These are phyloP conservation scores for Colaptes auratus DNA, from an alignment of 2,113 vertebrate species.

Conservation along the genomic window DNA sequence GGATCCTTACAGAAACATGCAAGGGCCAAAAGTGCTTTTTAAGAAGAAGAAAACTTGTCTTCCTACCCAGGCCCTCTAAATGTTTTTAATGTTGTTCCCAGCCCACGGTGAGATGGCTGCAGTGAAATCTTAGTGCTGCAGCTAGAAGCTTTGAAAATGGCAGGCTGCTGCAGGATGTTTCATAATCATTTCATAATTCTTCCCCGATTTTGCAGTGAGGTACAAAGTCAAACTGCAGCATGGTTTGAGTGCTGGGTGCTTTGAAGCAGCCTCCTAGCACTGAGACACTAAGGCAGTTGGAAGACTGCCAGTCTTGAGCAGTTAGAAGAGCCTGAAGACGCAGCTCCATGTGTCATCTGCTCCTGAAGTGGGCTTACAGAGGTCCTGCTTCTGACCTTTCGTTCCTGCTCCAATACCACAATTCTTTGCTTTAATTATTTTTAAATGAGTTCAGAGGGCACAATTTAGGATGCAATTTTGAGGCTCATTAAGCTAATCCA, in stretches of 20 bases:
- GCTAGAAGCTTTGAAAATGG: not conserved
- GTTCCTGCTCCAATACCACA: not conserved
- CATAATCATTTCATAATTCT: not conserved
- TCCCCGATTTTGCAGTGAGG: not conserved
- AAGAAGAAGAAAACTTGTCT: not conserved
- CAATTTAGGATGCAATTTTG: not conserved
- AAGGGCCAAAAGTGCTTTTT: not conserved
- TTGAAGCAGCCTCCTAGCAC: not conserved
- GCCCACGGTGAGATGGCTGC: not conserved
- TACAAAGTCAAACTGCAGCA: not conserved
- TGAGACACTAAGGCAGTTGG: not conserved
- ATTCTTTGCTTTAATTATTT: not conserved
- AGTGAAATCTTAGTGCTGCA: not conserved
- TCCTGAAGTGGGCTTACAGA: not conserved
- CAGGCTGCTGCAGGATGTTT: not conserved
- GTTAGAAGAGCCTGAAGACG: not conserved
- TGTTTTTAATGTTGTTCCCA: not conserved
- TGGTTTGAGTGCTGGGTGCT: not conserved
- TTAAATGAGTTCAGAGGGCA: not conserved
- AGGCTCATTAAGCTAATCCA: not conserved
- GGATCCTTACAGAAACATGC: not conserved
- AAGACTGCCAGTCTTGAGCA: not conserved
- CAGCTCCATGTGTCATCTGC: not conserved
- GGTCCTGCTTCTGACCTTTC: not conserved
- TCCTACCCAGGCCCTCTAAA: not conserved